Conservation (phyloP, 2,113 vertebrate genomes). For the Cyanocitta stelleri region DNA sequence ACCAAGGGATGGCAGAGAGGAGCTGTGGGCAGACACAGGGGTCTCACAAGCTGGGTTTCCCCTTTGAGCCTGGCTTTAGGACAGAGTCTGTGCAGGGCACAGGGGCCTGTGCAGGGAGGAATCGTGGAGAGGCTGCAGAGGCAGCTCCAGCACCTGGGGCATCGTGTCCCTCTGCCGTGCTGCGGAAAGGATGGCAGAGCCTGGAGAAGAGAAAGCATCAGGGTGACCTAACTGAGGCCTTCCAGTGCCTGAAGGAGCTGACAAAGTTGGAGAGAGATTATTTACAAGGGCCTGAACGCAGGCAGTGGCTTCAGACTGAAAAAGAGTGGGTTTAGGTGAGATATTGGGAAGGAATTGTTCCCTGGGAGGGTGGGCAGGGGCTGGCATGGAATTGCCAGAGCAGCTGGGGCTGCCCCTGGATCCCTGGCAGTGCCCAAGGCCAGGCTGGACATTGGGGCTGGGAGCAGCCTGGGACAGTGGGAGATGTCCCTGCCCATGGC, state of each 20-base stretch:
- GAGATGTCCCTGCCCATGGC: not conserved
- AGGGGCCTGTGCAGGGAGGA: not conserved
- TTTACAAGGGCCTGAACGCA: not conserved
- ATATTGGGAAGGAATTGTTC: not conserved
- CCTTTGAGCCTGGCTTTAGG: not conserved
- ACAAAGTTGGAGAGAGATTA: not conserved
- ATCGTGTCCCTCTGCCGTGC: rapidly evolving
- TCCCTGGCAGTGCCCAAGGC: not conserved
- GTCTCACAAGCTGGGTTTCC: rapidly evolving
- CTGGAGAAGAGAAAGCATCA: not conserved
- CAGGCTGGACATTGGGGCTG: not conserved
- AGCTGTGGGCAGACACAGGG: rapidly evolving
- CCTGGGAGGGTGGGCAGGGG: not conserved
- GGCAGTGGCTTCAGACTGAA: not conserved
- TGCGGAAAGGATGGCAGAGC: not conserved
- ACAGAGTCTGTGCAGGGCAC: not conserved
- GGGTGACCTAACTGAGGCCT: not conserved
- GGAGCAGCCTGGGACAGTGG: not conserved
- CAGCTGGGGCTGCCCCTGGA: not conserved
- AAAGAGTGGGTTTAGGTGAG: not conserved
- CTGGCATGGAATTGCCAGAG: not conserved
- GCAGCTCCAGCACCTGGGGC: not conserved
- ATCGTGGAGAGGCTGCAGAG: not conserved
- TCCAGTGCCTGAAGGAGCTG: not conserved
- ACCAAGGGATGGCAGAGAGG: not conserved